These are phyloP conservation scores for Neogobius melanostomus DNA, from an alignment of 2,113 vertebrate genomes.

Conservation along the genomic window DNA sequence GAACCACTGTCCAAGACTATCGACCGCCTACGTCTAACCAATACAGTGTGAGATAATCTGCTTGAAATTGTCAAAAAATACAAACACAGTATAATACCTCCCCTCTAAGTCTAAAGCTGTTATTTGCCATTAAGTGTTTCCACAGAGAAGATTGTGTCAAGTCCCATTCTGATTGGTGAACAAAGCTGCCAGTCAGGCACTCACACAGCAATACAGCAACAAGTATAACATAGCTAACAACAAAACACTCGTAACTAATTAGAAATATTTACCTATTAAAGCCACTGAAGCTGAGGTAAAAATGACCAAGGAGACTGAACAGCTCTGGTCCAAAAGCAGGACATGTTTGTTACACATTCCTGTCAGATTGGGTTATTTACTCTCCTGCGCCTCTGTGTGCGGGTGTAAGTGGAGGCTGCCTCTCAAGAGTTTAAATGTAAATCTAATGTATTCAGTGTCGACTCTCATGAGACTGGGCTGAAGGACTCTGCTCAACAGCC, in stretches of 20 bases:
- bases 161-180: not conserved
- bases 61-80: too few relatives aligned
- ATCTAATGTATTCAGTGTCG: not conserved
- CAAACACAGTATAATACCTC: too few relatives aligned
- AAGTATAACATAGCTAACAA: too few relatives aligned
- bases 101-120: not conserved
- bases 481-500: not conserved
- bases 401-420: not conserved
- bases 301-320: not conserved
- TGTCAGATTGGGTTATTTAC: conserved; percentile 1
- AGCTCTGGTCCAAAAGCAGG: not conserved
- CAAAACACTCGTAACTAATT: too few relatives aligned
- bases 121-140: not conserved
- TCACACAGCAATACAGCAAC: too few relatives aligned
- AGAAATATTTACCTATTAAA: not conserved
- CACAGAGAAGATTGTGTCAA: too few relatives aligned
- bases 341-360: conserved; percentile 2
- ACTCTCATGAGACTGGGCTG: conserved; percentile 2
- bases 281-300: not conserved
- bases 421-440: not conserved
- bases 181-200: not conserved
- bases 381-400: not conserved
- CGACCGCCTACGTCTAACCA: too few relatives aligned
- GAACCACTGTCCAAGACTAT: too few relatives aligned
- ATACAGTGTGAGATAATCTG: too few relatives aligned